A percentile compares a stretch with the other conserved stretches of the same genome.
Conservation (phyloP, 2,797 vertebrate genomes). For the Hybognathus amarus region DNA sequence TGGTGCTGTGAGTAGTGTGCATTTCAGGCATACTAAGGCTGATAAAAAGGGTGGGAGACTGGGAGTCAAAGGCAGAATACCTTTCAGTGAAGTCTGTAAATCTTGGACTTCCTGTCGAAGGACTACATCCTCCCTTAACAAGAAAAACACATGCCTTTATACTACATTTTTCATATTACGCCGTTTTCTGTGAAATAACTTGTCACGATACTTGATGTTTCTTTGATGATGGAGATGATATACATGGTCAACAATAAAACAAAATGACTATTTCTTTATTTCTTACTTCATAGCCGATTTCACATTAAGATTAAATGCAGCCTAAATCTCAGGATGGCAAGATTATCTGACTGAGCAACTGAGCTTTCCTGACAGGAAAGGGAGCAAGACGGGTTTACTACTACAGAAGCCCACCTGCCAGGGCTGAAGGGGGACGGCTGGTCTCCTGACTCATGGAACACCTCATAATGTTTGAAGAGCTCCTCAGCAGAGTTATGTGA, state of each 20-base stretch:
- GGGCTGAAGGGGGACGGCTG: constrained; percentile 84
- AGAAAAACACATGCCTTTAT: constrained; percentile 25
- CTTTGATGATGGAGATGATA: background rate
- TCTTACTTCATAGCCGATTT: background rate
- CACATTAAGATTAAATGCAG: background rate
- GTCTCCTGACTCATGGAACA: constrained; percentile 90
- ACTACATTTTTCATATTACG: background rate
- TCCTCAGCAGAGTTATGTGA: constrained; percentile 98
- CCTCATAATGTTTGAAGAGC: constrained; percentile 97
- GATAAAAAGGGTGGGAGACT: background rate
- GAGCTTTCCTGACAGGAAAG: constrained; percentile 5
- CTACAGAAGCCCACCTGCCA: constrained; percentile 78
- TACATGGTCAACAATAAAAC: background rate
- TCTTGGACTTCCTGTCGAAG: constrained; percentile 95
- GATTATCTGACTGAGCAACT: background rate
- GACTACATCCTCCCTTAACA: constrained; percentile 85
- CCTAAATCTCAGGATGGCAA: background rate
- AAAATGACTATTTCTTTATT: background rate
- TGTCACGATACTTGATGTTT: background rate
- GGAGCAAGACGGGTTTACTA: background rate
- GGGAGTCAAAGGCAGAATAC: constrained; percentile 66
- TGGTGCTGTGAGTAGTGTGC: background rate
- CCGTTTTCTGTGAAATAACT: background rate
- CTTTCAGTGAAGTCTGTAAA: constrained; percentile 93
- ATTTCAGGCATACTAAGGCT: background rate